Percentiles rank a stretch among this genome's conserved stretches.
phyloP scores from a whole-genome alignment of 2,113 vertebrate species.

The Apodemus speciosus region DNA sequence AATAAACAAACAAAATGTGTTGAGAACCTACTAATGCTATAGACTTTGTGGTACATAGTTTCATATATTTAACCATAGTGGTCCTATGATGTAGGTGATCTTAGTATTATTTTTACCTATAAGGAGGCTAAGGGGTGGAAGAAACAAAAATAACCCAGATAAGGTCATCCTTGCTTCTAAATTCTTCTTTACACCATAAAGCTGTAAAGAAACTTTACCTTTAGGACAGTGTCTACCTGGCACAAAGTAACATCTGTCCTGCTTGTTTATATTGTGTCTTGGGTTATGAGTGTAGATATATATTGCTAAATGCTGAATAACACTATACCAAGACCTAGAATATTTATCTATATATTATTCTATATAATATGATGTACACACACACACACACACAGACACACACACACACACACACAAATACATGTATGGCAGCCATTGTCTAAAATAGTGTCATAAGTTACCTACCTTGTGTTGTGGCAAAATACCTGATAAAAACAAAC shows the following conservation, averaged over 20 bases:
- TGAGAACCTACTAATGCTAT: background rate
- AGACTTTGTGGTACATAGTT: background rate
- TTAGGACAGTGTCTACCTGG: background rate
- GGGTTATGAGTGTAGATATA: background rate
- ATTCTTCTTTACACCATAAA: background rate
- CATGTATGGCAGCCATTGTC: background rate
- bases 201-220: background rate
- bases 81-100: background rate
- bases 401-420: background rate
- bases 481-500: background rate
- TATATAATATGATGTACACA: too few relatives aligned
- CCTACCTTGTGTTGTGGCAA: background rate
- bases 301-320: slow-evolving; percentile 38
- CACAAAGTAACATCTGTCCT: background rate
- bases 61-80: background rate
- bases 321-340: background rate
- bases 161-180: background rate
- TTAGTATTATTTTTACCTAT: slow-evolving; percentile 1
- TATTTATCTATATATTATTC: too few relatives aligned
- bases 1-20: background rate
- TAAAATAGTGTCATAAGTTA: background rate
- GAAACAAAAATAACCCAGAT: background rate
- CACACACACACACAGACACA: too few relatives aligned
- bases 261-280: slow-evolving; percentile 4
- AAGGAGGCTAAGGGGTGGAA: background rate